Evolutionary conservation across 1,140 invertebrate genomes (phyloP), one percentile per base, ranked within the genome.

Genomic region (Trialeurodes vaporariorum): DNA sequence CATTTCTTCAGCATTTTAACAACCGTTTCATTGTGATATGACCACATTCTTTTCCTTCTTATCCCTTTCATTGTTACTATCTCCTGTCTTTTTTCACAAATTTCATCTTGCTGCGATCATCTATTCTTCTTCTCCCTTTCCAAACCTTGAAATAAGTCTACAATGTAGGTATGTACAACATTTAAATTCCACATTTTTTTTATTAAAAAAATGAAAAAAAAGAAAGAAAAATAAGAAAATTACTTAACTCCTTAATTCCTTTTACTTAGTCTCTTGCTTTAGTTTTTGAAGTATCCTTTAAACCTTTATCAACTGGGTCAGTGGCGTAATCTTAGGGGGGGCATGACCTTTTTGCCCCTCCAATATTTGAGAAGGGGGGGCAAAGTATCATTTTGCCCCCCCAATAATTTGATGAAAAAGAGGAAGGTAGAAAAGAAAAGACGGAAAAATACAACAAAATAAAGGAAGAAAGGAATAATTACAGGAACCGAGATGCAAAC

Each of bases 211-310:
- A 27, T 27, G 61, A 26, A 24, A 26, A 63, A 24, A 12, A 2
- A 63, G 25, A 27, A 63, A 26, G 25, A 21, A 63, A 63, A 26
- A 24, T 13, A 26, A 63, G 59, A 63, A 63, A 26, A 26, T 63
- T 63, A 26, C 27, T 63, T 63, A 63, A 24, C 23, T 63, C 24
- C 25, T 58, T 58, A 13, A 63, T 63, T 63, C 61, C 61, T 26
- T 63, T 24, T 24, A 26, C 25, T 24, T 63, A 63, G 61, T 27
- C 27, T 63, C 27, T 63, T 26, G 25, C 27, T 63, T 11, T 13
- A 63, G 27, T n/a, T 25, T 63, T 63, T 63, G 25, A 26, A 26
- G n/a, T 63, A 63, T 27, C 13, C 27, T 63, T 58, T 58, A n/a
- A n/a, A n/a, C n/a, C n/a, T n/a, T n/a, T n/a, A n/a, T n/a, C n/a